These are phyloP conservation scores for Chrosomus eos DNA, from an alignment of 2,797 vertebrate species.

Conservation along the genomic window DNA sequence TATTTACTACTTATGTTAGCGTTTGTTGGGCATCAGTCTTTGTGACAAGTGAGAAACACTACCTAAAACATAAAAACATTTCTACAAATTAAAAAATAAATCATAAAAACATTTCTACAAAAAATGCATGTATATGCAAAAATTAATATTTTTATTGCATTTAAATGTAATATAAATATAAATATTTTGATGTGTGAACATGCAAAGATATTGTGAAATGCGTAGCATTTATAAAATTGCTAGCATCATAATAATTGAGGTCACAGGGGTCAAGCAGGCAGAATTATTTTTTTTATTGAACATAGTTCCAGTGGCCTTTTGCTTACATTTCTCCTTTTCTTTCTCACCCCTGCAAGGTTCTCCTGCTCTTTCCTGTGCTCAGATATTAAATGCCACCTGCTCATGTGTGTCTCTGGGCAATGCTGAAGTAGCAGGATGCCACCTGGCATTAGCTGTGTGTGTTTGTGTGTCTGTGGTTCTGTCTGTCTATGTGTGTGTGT, in stretches of 20 bases:
- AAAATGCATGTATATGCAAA: too few relatives aligned
- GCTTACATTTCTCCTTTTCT: slow-evolving; percentile 25
- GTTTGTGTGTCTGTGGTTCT: slow-evolving; percentile 14
- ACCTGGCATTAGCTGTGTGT: slow-evolving; percentile 59
- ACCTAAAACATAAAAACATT: background rate
- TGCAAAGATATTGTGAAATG: background rate
- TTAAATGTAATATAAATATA: background rate
- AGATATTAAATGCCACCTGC: slow-evolving; percentile 64
- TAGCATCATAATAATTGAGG: slow-evolving; percentile 1
- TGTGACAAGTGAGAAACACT: background rate
- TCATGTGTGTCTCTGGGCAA: slow-evolving; percentile 57
- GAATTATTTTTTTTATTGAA: slow-evolving; percentile 9
- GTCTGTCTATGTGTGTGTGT: slow-evolving; percentile 38
- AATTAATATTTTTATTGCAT: background rate
- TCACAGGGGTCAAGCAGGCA: background rate
- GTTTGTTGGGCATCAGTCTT: background rate
- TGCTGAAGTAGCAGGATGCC: slow-evolving; percentile 60
- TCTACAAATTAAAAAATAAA: background rate
- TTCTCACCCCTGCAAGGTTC: slow-evolving; percentile 17
- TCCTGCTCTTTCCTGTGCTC: slow-evolving; percentile 31
- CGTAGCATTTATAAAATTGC: background rate
- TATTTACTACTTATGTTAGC: background rate
- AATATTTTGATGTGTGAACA: background rate
- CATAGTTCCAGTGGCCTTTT: slow-evolving; percentile 27
- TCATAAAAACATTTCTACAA: background rate